Base-by-base conservation (phyloP, 2,888 invertebrate genomes). In the Lepidonotus clava region DNA sequence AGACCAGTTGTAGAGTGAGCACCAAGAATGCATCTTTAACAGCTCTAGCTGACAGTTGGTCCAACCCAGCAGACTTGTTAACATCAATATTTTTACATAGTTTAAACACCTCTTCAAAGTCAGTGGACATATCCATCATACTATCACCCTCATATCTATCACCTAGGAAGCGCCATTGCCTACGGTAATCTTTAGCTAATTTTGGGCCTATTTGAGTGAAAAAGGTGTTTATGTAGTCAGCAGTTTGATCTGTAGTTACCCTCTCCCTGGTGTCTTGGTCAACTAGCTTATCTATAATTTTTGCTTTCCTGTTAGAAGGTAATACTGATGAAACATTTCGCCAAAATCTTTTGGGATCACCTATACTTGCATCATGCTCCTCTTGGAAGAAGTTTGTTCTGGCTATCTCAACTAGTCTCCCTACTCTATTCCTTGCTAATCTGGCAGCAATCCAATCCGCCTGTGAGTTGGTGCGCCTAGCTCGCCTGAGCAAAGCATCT, bases 311-410 rank as follows among this genome's bases (percentile, higher is more conserved):
- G 24, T 56, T n/a, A 14, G 24, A 5, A 5, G n/a, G 56, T 56
- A 56, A 56, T 56, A 18, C n/a, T n/a, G n/a, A n/a, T n/a, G n/a
- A n/a, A 56, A 56, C n/a, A 14, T n/a, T n/a, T n/a, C 24, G 14
- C 56, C 56, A 56, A 56, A n/a, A 56, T n/a, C n/a, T n/a, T 56
- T 56, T 56, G 8, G 56, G 24, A n/a, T 56, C n/a, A n/a, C n/a
- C 56, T 56, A 11, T 56, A 56, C n/a, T 56, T 5, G 5, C 5
- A 11, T 56, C 56, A 5, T 21, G 14, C 5, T 56, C n/a, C 21
- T 56, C 5, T n/a, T 56, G 8, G n/a, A 56, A 18, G n/a, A 14
- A 56, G n/a, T 56, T 56, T 14, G 21, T n/a, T 11, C 5, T n/a
- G 5, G 56, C 56, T n/a, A n/a, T 8, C 24, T 56, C 11, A 5